Conservation (phyloP, 2,888 invertebrate species). For the Apodemia duryi region DNA sequence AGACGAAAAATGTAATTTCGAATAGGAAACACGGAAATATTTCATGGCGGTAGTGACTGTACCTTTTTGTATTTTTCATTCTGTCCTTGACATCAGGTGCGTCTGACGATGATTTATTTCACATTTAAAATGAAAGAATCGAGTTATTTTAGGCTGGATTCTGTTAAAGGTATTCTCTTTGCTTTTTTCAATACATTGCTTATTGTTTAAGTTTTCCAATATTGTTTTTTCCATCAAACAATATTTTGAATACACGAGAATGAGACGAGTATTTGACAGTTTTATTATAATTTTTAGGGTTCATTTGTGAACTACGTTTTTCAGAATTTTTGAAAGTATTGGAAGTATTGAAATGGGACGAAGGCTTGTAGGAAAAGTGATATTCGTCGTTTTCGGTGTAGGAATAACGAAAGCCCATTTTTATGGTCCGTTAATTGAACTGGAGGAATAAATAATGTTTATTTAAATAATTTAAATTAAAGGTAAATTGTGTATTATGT, state of each 20-base stretch:
- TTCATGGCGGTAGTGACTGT: background rate
- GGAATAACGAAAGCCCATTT: too few relatives aligned
- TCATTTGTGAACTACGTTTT: too few relatives aligned
- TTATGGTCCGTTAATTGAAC: too few relatives aligned
- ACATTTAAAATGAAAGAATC: slow-evolving; percentile 54
- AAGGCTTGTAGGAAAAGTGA: too few relatives aligned
- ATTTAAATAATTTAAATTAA: too few relatives aligned
- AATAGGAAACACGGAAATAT: background rate
- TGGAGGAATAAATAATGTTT: too few relatives aligned
- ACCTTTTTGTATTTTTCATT: slow-evolving; percentile 49
- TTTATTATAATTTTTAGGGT: too few relatives aligned
- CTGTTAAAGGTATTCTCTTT: background rate
- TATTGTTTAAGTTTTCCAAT: background rate
- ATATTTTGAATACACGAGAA: background rate
- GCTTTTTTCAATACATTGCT: background rate
- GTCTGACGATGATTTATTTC: slow-evolving; percentile 67
- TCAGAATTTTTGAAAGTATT: too few relatives aligned
- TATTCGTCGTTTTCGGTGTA: too few relatives aligned
- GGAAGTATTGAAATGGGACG: too few relatives aligned
- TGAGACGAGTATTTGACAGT: too few relatives aligned
- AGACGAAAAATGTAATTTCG: background rate
- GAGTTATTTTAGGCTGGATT: slow-evolving; percentile 48
- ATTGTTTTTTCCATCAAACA: background rate
- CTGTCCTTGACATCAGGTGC: slow-evolving; percentile 56
- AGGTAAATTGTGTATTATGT: too few relatives aligned